Evolutionary conservation across 1,140 invertebrate genomes (phyloP).

Genomic region (Pollicipes pollicipes): DNA sequence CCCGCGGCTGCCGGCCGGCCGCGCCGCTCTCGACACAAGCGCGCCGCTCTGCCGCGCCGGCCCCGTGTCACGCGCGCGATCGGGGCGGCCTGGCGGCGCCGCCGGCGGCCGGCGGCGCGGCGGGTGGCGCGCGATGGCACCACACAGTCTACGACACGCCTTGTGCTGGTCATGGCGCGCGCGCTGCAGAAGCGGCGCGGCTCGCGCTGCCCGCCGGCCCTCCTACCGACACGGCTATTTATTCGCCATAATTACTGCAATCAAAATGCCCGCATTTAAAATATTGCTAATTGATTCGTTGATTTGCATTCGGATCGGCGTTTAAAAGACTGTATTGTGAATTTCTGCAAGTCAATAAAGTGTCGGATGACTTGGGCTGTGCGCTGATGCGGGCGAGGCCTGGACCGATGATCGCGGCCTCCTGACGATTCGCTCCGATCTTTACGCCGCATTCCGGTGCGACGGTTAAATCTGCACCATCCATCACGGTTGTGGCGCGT

Average conservation of each 20-base stretch:
- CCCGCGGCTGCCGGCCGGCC: too few relatives aligned
- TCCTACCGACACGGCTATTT: neutral
- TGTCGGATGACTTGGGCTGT: neutral
- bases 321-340: neutral
- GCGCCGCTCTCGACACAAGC: neutral
- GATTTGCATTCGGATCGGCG: neutral
- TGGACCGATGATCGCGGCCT: neutral
- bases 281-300: constrained; percentile 2
- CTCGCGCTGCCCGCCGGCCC: too few relatives aligned
- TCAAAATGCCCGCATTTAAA: neutral
- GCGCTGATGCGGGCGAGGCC: neutral
- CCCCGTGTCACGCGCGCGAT: neutral
- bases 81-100: too few relatives aligned
- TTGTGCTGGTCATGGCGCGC: neutral
- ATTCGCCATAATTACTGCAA: neutral
- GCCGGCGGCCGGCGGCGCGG: too few relatives aligned
- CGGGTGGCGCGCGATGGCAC: neutral
- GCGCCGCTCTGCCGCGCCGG: neutral
- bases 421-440: neutral
- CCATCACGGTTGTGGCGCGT: neutral
- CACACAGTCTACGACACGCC: neutral
- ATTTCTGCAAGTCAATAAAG: neutral
- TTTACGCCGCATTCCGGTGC: neutral
- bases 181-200: neutral
- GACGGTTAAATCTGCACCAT: neutral